Evolutionary conservation across 2,888 invertebrate genomes (phyloP).

Genomic region (Mantis religiosa): DNA sequence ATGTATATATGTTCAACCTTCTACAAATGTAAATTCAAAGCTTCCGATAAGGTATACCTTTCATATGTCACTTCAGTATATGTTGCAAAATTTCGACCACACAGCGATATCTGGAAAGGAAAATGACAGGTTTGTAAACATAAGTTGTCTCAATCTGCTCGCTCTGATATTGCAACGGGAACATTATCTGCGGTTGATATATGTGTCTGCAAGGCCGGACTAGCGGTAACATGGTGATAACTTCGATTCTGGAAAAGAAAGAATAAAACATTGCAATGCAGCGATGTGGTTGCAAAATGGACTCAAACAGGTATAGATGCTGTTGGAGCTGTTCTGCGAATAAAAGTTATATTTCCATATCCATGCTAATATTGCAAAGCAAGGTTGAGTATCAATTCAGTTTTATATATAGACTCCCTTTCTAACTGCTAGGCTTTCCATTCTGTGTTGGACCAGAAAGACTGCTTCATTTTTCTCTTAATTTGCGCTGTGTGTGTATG

Average conservation of each 20-base stretch:
- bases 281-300: background rate
- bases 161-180: background rate
- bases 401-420: too few relatives aligned
- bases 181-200: background rate
- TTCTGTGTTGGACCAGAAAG: too few relatives aligned
- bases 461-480: too few relatives aligned
- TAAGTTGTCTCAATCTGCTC: background rate
- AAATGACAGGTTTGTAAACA: background rate
- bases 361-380: too few relatives aligned
- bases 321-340: too few relatives aligned
- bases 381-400: too few relatives aligned
- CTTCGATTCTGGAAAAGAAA: background rate
- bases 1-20: too few relatives aligned
- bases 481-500: too few relatives aligned
- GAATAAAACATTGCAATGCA: background rate
- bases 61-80: background rate
- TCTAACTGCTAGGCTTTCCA: too few relatives aligned
- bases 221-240: background rate
- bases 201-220: background rate
- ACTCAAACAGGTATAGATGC: background rate
- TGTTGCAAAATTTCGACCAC: background rate
- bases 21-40: background rate
- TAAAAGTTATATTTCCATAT: too few relatives aligned
- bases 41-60: background rate
- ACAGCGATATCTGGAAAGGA: background rate